A percentile compares a stretch with the other conserved stretches of the same genome.
phyloP scores from a whole-genome alignment of 2,888 invertebrate genomes.

The Omphaloscelis lunosa region DNA sequence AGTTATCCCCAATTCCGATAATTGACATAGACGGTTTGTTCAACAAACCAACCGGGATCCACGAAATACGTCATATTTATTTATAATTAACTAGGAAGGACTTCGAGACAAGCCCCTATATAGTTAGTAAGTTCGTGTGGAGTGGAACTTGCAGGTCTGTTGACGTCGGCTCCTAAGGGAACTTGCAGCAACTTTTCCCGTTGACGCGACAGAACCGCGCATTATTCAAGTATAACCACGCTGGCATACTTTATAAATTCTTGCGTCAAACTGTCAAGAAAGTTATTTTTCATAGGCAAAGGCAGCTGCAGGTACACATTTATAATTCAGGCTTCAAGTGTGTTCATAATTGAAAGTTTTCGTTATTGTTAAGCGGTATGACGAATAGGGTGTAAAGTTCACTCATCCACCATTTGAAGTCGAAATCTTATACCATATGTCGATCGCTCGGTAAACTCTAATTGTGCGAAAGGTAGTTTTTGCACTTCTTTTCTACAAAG shows the following conservation, averaged over 20 bases:
- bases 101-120: slow-evolving; percentile 70
- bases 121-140: slow-evolving; percentile 77
- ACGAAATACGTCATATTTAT: slow-evolving; percentile 61
- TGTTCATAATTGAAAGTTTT: slow-evolving; percentile 22
- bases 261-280: slow-evolving; percentile 73
- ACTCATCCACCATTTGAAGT: too few species aligned
- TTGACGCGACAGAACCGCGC: slow-evolving; percentile 73
- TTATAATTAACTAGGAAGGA: slow-evolving; percentile 58
- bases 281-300: slow-evolving; percentile 61
- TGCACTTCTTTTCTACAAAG: neutral
- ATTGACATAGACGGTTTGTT: slow-evolving; percentile 39
- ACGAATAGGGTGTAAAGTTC: too few species aligned
- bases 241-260: slow-evolving; percentile 71
- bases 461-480: slow-evolving; percentile 1
- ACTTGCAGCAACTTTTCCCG: slow-evolving; percentile 75
- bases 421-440: too few species aligned
- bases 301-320: slow-evolving; percentile 35
- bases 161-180: slow-evolving; percentile 68
- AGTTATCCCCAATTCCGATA: slow-evolving; percentile 46
- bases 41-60: slow-evolving; percentile 42
- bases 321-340: slow-evolving; percentile 41
- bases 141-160: slow-evolving; percentile 62
- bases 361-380: too few species aligned
- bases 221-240: slow-evolving; percentile 66
- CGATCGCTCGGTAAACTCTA: too few species aligned